phyloP scores from a whole-genome alignment of 2,113 vertebrate species.

The Neomonachus schauinslandi region DNA sequence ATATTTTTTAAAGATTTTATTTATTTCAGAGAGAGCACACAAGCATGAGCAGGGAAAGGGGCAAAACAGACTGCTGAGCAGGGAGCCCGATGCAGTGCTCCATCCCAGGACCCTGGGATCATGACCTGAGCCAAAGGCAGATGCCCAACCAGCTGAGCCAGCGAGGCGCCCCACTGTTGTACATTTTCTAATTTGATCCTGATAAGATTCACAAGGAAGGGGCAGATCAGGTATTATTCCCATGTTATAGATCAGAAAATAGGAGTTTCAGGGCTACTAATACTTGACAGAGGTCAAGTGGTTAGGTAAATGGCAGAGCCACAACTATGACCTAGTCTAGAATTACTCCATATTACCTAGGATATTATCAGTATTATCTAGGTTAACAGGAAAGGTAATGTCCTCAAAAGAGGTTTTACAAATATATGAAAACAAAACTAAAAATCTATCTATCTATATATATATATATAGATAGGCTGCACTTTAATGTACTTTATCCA shows the following conservation, averaged over 20 bases:
- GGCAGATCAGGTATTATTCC: background rate
- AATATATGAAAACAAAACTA: background rate
- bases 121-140: background rate
- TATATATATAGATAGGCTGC: background rate
- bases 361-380: background rate
- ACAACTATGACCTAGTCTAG: background rate
- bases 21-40: background rate
- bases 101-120: background rate
- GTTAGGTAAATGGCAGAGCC: background rate
- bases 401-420: background rate
- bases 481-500: background rate
- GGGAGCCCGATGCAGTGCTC: background rate
- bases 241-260: constrained; percentile 5
- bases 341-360: background rate
- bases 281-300: background rate
- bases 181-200: constrained; percentile 28
- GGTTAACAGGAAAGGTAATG: background rate
- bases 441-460: no score
- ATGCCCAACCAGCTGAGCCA: background rate
- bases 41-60: background rate
- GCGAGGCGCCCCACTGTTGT: background rate
- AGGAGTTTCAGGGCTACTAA: background rate
- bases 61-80: background rate
- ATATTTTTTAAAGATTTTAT: background rate
- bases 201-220: background rate